Conservation (phyloP, 1,140 invertebrate genomes). For the Asobara japonica region DNA sequence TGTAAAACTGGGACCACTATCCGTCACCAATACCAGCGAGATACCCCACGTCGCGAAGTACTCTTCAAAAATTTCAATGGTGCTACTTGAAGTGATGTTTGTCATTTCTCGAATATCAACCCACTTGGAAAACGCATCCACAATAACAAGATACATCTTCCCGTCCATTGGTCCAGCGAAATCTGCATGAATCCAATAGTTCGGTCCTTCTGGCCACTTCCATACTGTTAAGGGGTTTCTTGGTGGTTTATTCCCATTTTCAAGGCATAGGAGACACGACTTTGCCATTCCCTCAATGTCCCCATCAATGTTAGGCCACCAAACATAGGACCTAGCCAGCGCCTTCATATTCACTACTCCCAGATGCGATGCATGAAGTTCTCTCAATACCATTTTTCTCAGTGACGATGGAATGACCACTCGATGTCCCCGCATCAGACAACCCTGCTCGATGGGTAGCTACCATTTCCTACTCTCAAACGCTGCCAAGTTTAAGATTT, state of each 20-base stretch:
- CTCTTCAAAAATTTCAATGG: constrained; percentile 25
- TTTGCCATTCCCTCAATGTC: constrained; percentile 46
- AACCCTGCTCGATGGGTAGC: constrained; percentile 38
- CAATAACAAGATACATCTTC: constrained; percentile 53
- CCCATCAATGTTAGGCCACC: constrained; percentile 50
- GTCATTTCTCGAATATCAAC: constrained; percentile 49
- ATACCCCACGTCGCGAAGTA: constrained; percentile 26
- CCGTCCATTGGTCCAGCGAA: constrained; percentile 56
- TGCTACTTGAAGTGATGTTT: constrained; percentile 30
- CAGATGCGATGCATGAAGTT: constrained; percentile 23
- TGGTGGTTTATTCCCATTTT: constrained; percentile 41
- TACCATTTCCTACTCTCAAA: constrained; percentile 36
- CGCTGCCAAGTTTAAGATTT: constrained; percentile 14
- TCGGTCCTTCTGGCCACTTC: constrained; percentile 54
- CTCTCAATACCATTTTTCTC: constrained; percentile 17
- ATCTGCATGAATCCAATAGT: constrained; percentile 65
- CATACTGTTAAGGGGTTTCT: constrained; percentile 46
- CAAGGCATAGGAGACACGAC: constrained; percentile 35
- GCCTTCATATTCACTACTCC: constrained; percentile 49
- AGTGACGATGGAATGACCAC: neutral
- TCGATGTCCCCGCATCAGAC: constrained; percentile 29
- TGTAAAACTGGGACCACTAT: constrained; percentile 26
- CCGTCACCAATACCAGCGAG: constrained; percentile 7
- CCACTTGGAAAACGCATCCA: constrained; percentile 62
- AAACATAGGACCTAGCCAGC: constrained; percentile 46